phyloP scores from a whole-genome alignment of 2,113 vertebrate genomes.

The Stigmatopora nigra region DNA sequence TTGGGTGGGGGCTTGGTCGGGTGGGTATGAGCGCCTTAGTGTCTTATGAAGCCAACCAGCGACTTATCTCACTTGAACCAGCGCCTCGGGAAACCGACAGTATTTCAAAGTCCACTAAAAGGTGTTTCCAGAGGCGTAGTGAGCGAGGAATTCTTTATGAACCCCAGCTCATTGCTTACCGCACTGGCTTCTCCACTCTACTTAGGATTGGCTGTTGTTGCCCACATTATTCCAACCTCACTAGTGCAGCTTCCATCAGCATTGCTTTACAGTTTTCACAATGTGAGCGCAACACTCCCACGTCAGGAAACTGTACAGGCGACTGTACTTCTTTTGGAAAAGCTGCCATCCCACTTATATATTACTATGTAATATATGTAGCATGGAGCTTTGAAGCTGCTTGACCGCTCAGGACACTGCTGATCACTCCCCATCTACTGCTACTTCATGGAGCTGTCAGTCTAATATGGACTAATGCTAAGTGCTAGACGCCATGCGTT shows the following conservation, averaged over 20 bases:
- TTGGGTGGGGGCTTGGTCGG: constrained; percentile 11
- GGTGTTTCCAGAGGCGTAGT: constrained; percentile 33
- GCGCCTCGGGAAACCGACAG: constrained; percentile 35
- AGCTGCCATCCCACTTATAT: constrained; percentile 41
- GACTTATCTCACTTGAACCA: constrained; percentile 49
- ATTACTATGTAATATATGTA: constrained; percentile 24
- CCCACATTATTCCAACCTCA: not conserved
- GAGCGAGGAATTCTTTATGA: constrained; percentile 36
- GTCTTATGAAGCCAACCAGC: constrained; percentile 44
- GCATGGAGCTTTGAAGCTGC: constrained; percentile 51
- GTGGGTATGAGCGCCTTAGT: constrained; percentile 21
- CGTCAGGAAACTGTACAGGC: constrained; percentile 19
- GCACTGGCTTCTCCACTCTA: constrained; percentile 9
- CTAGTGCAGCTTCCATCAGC: not conserved
- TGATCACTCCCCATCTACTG: constrained; percentile 55
- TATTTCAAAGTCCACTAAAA: constrained; percentile 47
- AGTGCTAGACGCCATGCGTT: constrained; percentile 48
- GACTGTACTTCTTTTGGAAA: constrained; percentile 24
- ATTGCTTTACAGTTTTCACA: constrained; percentile 18
- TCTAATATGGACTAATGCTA: constrained; percentile 59
- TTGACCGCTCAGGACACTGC: not conserved
- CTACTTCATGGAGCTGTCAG: constrained; percentile 62
- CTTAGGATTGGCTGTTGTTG: constrained; percentile 22
- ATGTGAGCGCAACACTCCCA: constrained; percentile 17
- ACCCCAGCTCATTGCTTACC: constrained; percentile 37